Evolutionary conservation across 2,113 vertebrate species (phyloP), one percentile per base, ranked within the genome.

Genomic region (Alethe castanea): DNA sequence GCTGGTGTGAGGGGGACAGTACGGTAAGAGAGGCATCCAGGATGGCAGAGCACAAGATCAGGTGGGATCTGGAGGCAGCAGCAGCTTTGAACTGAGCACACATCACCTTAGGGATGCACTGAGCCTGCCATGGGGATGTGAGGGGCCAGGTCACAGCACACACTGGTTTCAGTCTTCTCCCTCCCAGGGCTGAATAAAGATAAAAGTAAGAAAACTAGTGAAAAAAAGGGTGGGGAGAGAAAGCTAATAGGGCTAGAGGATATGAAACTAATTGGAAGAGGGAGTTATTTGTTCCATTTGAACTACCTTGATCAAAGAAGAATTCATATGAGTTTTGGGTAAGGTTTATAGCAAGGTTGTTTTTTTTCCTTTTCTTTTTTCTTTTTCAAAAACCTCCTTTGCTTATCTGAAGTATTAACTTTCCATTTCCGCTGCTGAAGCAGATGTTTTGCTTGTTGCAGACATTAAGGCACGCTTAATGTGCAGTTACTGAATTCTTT

Each of bases 391-490:
- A 95, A 44, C 38, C 78, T 90, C 31, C 38, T 91, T 88, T 70
- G 66, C 94, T 95, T 94, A 94, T 93, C 87, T 94, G 59, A 74
- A 93, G 88, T 93, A 92, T 93, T 94, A 94, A 86, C 87, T 95
- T 96, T 88, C 92, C 87, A 88, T 93, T 93, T 96, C 90, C 48
- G 2, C 66, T 86, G 71, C 81, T 81, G 90, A 80, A 95, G 91
- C 93, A 96, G 87, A 96, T 94, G 87, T 95, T 95, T 97, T 94
- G 22, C 91, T 95, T 96, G 95, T 96, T 6, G 5, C 86, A 96
- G 88, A 90, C 94, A 88, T 96, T 94, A 95, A 96, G 84, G 87
- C 87, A 92, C 56, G 93, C 90, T 95, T 95, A 91, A 95, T 81
- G 79, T 96, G 91, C 87, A 95, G 92, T 93, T 92, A 92, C 89